Conservation (phyloP, 2,113 vertebrate species). For the Pedetes capensis region DNA sequence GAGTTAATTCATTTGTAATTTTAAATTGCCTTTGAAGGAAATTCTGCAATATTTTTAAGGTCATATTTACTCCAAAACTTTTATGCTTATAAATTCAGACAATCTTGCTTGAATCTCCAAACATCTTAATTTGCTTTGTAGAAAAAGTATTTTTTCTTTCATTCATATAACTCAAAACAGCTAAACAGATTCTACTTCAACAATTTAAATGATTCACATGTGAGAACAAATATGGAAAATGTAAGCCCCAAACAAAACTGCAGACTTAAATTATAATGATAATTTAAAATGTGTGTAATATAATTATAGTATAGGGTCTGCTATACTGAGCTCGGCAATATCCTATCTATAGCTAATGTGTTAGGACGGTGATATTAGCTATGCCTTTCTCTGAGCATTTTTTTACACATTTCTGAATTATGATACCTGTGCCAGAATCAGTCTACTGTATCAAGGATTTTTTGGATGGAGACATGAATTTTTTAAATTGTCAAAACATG, state of each 20-base stretch:
- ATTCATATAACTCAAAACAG: slow-evolving; percentile 81
- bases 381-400: slow-evolving; percentile 85
- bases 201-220: slow-evolving; percentile 80
- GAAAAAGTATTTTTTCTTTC: slow-evolving; percentile 75
- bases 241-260: slow-evolving; percentile 79
- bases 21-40: slow-evolving; percentile 47
- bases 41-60: slow-evolving; percentile 63
- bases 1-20: slow-evolving; percentile 51
- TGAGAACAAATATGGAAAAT: slow-evolving; percentile 81
- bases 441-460: slow-evolving; percentile 86
- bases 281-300: slow-evolving; percentile 81
- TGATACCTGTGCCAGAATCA: slow-evolving; percentile 84
- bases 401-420: slow-evolving; percentile 85
- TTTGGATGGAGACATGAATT: slow-evolving; percentile 85
- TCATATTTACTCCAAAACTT: slow-evolving; percentile 63
- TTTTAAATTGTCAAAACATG: slow-evolving; percentile 88
- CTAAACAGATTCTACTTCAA: slow-evolving; percentile 76
- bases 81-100: slow-evolving; percentile 61
- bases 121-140: slow-evolving; percentile 77
- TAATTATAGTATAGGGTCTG: slow-evolving; percentile 79
- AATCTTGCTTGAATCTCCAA: slow-evolving; percentile 64
- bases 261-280: slow-evolving; percentile 79
- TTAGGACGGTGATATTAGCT: slow-evolving; percentile 82
- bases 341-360: slow-evolving; percentile 84
- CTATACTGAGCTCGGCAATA: slow-evolving; percentile 71